phyloP scores from a whole-genome alignment of 2,113 vertebrate genomes.

The Chiloscyllium plagiosum region DNA sequence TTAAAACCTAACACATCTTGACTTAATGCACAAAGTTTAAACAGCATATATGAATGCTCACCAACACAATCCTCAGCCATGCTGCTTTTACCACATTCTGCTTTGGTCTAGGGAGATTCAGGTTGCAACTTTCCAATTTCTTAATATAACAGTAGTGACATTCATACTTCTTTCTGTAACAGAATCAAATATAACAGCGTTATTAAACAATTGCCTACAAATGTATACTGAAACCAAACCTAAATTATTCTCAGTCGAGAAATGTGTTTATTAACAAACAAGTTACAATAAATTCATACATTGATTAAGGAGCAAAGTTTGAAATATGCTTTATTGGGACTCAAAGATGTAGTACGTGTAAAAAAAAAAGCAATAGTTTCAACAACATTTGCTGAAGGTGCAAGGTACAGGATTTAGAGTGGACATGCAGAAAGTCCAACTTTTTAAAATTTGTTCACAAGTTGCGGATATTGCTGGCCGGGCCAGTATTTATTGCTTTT shows the following conservation, averaged over 20 bases:
- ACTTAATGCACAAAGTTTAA: neutral
- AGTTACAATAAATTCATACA: neutral
- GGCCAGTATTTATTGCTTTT: no score
- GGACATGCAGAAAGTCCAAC: neutral
- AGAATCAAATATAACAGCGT: neutral
- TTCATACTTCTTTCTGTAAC: constrained; percentile 33
- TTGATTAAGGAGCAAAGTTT: neutral
- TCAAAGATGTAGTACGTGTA: neutral
- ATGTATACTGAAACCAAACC: neutral
- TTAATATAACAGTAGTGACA: neutral
- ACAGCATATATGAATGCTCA: neutral
- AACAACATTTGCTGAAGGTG: neutral
- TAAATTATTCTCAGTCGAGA: neutral
- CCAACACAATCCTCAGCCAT: constrained; percentile 38
- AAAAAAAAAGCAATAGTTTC: neutral
- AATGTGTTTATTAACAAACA: neutral
- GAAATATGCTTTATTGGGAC: neutral
- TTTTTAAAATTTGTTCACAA: no score
- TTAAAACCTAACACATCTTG: neutral
- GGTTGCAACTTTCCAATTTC: constrained; percentile 20
- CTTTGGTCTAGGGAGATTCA: constrained; percentile 29
- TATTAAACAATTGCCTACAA: neutral
- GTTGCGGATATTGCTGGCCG: no score
- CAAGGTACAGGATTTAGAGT: neutral
- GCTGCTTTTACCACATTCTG: constrained; percentile 33